Evolutionary conservation across 2,113 vertebrate genomes (phyloP), one percentile per base, ranked within the genome.

Genomic region (Phalacrocorax aristotelis): DNA sequence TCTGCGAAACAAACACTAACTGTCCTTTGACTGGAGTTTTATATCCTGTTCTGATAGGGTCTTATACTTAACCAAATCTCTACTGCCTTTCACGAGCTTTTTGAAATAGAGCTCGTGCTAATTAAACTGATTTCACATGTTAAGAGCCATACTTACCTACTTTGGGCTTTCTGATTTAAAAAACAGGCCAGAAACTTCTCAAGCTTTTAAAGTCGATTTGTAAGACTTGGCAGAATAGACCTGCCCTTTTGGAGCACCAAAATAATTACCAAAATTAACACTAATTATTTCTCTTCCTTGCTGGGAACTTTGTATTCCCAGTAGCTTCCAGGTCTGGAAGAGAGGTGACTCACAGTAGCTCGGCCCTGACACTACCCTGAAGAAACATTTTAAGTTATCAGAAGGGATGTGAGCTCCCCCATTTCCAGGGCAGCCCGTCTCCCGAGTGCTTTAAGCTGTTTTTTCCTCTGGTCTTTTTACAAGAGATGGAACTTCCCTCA

Each of bases 251-350:
- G n/a, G 42, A 94, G 68, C 46, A 87, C 19, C 17, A 51, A 78
- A 86, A 42, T 58, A 83, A 94, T 81, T 70, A 57, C 15, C 14
- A 61, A 81, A 88, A 96, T 81, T 46, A 81, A 87, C 1, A 9
- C 62, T 55, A 89, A 91, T 93, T 79, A 38, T 52, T 96, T 64
- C 22, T 90, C 29, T 93, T 93, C 57, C 61, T 95, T 77, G 72
- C 42, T 84, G 76, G 64, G 51, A 94, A 87, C 17, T 65, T 79
- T 29, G 7, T 34, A 82, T 38, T 93, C 55, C 32, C 40, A 36
- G 38, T 66, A 74, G 32, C 79, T 95, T 87, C 77, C 83, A 91
- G 69, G 58, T 64, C 77, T 87, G 83, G 60, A 91, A 70, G 51
- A 70, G 21, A 90, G 64, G 51, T 87, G 83, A 70, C 55, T 81